Base-by-base conservation (phyloP, 2,888 invertebrate species). In the Phyto melanocephala region DNA sequence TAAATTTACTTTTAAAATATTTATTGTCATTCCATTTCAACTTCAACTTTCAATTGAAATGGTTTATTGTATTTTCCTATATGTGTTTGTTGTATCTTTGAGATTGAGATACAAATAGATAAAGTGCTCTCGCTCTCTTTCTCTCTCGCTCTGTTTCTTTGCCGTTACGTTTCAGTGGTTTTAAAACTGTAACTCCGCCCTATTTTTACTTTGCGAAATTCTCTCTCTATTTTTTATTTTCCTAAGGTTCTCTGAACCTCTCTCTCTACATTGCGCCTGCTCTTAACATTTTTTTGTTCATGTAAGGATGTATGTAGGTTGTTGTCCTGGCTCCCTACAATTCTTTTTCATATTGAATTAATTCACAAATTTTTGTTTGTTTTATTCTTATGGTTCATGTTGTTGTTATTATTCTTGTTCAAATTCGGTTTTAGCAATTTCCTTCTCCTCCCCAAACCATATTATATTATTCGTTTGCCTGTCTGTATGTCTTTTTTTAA, bases 21-120 rank as follows among this genome's bases (percentile, higher is more conserved):
- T 82, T 75, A 82, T 79, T 82, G 78, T 82, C 82, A 82, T 82
- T 82, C 60, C 75, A 82, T 82, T 79, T 82, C 82, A 71, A 75
- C 65, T 82, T 68, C 54, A 75, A 74, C 40, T 71, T 77, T 42
- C 42, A 74, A 58, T 62, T 63, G 52, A 54, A 78, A 75, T 75
- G 63, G 11, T 74, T 78, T 68, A 68, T 70, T 71, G 20, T 50
- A 11, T 63, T 56, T 47, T 40, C 42, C 8, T 68, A 11, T 13
- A 10, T 33, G 37, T 40, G 45, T 40, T 11, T 20, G 17, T 58
- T 37, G 45, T 75, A 54, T 35, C 47, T 79, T 65, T 56, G 33
- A 17, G 80, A 65, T 71, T 56, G 74, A 33, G 63, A 54, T 63
- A 76, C 50, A 58, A 70, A 37, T 11, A 35, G n/a, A 10, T 47